Evolutionary conservation across 2,113 vertebrate species (phyloP), one percentile per base, ranked within the genome.

Genomic region (Alligator sinensis): DNA sequence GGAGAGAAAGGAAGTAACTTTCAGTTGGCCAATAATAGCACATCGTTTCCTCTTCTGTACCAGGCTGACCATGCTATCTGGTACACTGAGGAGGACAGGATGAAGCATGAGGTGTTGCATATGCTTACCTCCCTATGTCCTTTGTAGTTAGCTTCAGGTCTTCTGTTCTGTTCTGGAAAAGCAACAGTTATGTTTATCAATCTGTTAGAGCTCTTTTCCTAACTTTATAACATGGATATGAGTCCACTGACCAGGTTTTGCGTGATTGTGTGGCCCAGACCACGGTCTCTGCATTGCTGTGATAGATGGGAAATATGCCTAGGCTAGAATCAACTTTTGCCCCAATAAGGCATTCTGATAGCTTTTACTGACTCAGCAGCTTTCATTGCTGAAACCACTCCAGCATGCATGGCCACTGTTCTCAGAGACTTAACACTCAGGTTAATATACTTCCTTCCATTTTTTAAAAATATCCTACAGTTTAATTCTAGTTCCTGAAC

Each of bases 381-480:
- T 93, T 95, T 58, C 78, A 84, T 74, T 91, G 91, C n/a, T 63
- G 2, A 84, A 94, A 92, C 78, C 82, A 87, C 88, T 90, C 74
- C 75, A 10, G 25, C 34, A 80, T 87, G 87, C 96, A 89, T 57
- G 66, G 82, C 66, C 10, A 3, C 17, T 80, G 59, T 76, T 88
- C 92, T 68, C 54, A 75, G 28, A 60, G 57, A 75, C 2, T 58
- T n/a, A 25, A 76, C 70, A 25, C 24, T 70, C 62, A 15, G 63
- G 16, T 34, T 85, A 47, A 54, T 87, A 17, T 38, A 62, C 54
- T 85, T 47, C 11, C 72, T 78, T 66, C 57, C 57, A 15, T 76
- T n/a, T 72, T 72, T 57, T 63, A 83, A 87, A 47, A 77, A 5
- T 2, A 19, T 54, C 77, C 60, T 62, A 79, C 78, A 21, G 61